Evolutionary conservation across 92 coral and sea anemone species (phyloP), one percentile per base, ranked within the genome.

Genomic region (Porites rus): DNA sequence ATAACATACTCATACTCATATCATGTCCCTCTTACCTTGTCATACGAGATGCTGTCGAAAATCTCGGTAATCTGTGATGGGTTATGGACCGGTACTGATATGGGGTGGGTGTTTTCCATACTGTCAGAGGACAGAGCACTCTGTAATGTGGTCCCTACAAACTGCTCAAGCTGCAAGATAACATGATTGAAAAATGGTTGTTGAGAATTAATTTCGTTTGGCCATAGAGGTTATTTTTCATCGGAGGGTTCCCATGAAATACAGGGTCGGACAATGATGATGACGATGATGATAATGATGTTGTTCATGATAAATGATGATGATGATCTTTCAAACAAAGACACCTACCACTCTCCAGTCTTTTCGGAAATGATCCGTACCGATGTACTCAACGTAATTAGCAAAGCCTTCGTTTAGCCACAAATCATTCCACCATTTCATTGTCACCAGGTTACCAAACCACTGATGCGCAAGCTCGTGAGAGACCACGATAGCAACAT

Each of bases 381-480:
- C 99, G 38, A 97, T 90, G 87, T 97, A 97, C 53, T 92, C 95
- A 63, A 94, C 90, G 76, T 88, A 94, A 69, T 90, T 92, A 21
- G 98, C 94, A 43, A 94, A 92, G n/a, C 95, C 98, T 62, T 94
- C 98, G 72, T 94, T 94, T n/a, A 94, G 79, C 98, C 98, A 94
- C 79, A 94, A 72, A 86, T 94, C 98, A 59, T 94, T 94, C 98
- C 98, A 94, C 95, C 98, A 94, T 65, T 90, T 90, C 98, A 94
- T 94, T 2, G 98, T 94, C 31, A 94, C 98, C 17, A 92, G 90
- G 78, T 94, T 94, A 17, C 98, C 98, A 74, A 94, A 94, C 96
- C 98, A 94, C 94, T 94, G 95, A 81, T 97, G 99, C 74, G 99
- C 98, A 6, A 97, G 94, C 77, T 97, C 99, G 82, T 97, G 98